Evolutionary conservation across 2,797 vertebrate species (phyloP).

Genomic region (Zalophus californianus): DNA sequence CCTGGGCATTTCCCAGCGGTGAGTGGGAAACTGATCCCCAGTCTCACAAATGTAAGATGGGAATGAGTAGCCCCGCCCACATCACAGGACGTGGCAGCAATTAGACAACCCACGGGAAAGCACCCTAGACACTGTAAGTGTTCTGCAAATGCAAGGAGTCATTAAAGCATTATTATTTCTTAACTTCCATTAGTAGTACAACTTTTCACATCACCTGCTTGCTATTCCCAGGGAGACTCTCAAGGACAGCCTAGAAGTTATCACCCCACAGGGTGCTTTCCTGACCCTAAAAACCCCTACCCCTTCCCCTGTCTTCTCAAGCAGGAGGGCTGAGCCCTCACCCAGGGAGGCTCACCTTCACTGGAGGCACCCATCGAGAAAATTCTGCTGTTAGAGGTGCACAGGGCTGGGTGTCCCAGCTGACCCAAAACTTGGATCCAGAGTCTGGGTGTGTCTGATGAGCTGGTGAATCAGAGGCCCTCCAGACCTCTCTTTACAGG

Average conservation of each 20-base stretch:
- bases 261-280: not conserved
- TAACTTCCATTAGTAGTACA: not conserved
- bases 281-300: not conserved
- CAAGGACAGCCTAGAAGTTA: not conserved
- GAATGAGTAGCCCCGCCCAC: not conserved
- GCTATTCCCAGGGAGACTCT: not conserved
- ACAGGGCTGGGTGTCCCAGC: not conserved
- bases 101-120: not conserved
- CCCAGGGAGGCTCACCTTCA: not conserved
- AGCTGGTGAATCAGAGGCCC: not conserved
- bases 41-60: not conserved
- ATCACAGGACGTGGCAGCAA: not conserved
- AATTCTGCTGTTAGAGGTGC: not conserved
- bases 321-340: not conserved
- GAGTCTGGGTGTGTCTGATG: not conserved
- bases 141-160: not conserved
- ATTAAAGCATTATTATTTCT: not conserved
- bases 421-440: not conserved
- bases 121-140: not conserved
- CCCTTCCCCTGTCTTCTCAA: not conserved
- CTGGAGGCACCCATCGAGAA: not conserved
- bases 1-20: accelerated
- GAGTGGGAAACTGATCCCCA: not conserved
- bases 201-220: not conserved
- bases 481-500: not conserved